Conservation (phyloP, 1,140 invertebrate species). For the Ceratosolen fusciceps region DNA sequence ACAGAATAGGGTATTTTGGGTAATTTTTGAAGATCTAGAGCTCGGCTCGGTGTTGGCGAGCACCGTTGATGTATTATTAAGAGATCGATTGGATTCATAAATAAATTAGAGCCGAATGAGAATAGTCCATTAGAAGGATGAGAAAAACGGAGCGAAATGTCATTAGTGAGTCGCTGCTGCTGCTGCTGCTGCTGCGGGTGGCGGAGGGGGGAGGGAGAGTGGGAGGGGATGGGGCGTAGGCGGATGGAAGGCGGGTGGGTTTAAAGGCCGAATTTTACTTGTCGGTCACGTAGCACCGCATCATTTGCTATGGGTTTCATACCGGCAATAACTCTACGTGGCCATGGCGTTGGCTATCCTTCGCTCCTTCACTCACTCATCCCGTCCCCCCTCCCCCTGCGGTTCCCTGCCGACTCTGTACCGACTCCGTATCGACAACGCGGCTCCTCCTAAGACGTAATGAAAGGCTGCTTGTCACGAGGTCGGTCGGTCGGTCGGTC, state of each 20-base stretch:
- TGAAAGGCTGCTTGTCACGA: slow-evolving; percentile 42
- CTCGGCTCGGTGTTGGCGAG: no score
- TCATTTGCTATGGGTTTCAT: slow-evolving; percentile 72
- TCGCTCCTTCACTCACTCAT: background rate
- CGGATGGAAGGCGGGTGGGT: no score
- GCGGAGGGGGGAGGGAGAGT: background rate
- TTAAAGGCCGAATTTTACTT: slow-evolving; percentile 57
- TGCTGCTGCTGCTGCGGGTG: no score
- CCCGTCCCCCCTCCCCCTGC: background rate
- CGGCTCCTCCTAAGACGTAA: slow-evolving; percentile 29
- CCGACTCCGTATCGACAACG: slow-evolving; percentile 22
- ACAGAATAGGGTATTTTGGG: no score
- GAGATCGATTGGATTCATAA: background rate
- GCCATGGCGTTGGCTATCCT: slow-evolving; percentile 56
- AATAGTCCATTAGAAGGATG: background rate
- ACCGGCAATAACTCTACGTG: slow-evolving; percentile 67
- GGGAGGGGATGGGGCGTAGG: background rate
- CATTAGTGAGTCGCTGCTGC: no score
- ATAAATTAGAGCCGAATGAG: background rate
- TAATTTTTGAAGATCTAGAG: no score
- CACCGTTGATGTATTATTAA: no score
- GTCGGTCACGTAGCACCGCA: slow-evolving; percentile 68
- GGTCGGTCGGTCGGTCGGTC: no score
- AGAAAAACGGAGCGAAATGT: background rate
- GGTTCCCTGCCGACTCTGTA: background rate